Conservation (phyloP, 2,797 vertebrate genomes). For the Melanotaenia maccullochi region DNA sequence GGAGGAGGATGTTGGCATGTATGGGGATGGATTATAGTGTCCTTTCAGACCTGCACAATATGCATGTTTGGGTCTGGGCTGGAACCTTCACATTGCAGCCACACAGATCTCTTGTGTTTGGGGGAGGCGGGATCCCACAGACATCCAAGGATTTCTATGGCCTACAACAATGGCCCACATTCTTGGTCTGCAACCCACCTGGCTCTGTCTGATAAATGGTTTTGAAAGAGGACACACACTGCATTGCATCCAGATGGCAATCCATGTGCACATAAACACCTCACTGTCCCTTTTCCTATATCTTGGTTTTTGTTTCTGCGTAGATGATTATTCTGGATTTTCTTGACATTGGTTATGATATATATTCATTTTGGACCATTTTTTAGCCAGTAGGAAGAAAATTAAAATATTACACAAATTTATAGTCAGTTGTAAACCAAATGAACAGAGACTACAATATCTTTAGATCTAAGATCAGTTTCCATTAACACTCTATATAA, state of each 20-base stretch:
- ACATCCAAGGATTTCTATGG: slow-evolving; percentile 67
- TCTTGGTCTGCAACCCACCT: slow-evolving; percentile 77
- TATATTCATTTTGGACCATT: background rate
- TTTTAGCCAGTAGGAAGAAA: background rate
- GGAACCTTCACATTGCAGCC: slow-evolving; percentile 56
- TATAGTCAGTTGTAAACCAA: background rate
- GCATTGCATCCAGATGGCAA: slow-evolving; percentile 42
- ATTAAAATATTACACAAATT: background rate
- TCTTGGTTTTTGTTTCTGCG: slow-evolving; percentile 21
- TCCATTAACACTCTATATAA: background rate
- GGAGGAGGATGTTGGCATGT: slow-evolving; percentile 64
- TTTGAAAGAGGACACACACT: slow-evolving; percentile 60
- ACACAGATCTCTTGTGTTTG: slow-evolving; percentile 56
- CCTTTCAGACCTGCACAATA: slow-evolving; percentile 79
- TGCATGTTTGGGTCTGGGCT: slow-evolving; percentile 74
- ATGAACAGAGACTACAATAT: background rate
- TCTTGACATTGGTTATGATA: slow-evolving; percentile 21
- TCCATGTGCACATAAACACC: slow-evolving; percentile 34
- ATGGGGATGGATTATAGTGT: slow-evolving; percentile 77
- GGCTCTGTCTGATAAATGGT: slow-evolving; percentile 78
- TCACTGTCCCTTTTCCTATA: slow-evolving; percentile 10
- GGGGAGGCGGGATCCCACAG: slow-evolving; percentile 52
- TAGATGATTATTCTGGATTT: slow-evolving; percentile 14
- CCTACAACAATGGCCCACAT: slow-evolving; percentile 77
- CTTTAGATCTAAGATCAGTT: background rate